Base-by-base conservation (phyloP, 2,888 invertebrate genomes). In the Liposcelis brunnea region DNA sequence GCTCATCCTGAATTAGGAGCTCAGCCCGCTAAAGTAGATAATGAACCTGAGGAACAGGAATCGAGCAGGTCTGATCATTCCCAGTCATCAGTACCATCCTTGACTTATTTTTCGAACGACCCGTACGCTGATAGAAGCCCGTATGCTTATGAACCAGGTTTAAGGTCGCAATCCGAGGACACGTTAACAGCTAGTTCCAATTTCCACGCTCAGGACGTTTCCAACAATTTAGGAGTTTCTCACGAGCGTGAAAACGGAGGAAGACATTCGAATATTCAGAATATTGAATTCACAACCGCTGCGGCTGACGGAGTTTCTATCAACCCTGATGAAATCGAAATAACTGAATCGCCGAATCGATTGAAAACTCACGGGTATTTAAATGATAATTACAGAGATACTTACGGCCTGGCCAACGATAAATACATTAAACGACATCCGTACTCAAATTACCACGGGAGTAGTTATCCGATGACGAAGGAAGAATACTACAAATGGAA, bases 1-100 rank as follows among this genome's bases (percentile, higher is more conserved):
- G 82, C 82, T 1, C 82, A 83, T 58, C 83, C 83, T 0, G 83
- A 83, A 54, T 61, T 82, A 4, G 83, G 82, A 11, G 75, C 80
- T 0, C 82, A 83, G 58, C 77, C 81, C 1, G 81, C 80, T 1
- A 77, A 77, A 60, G 68, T 51, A 5, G 8, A 26, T 8, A 26
- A n/a, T n/a, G 50, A 43, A 6, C 31, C 50, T 19, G 15, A 48
- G 31, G 43, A 32, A 6, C 15, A 42, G 32, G 31, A 45, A 31
- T 3, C 15, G 16, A 16, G 16, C 10, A 3, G 19, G 4, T 12
- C 21, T 5, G 21, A n/a, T 6, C 6, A 16, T 7, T 16, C 7
- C 10, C 40, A 40, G 19, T 10, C 35, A 6, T n/a, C 12, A n/a
- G 21, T 21, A 19, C 40, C 40, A n/a, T 14, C 40, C 11, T 18